Base-by-base conservation (phyloP, 2,797 vertebrate genomes). In the Micromesistius poutassou region DNA sequence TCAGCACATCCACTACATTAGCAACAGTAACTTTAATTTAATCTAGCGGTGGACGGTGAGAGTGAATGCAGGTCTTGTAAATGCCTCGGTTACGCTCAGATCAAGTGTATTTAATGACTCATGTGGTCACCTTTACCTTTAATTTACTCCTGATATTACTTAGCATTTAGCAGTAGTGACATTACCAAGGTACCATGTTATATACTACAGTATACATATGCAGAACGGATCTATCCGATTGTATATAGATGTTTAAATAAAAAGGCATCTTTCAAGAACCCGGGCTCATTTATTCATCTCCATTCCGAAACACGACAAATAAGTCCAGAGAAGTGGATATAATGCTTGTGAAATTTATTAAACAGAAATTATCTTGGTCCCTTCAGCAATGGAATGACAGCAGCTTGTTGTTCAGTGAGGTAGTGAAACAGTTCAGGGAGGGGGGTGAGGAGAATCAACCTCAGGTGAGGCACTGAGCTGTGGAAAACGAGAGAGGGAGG, bases 261-360 rank as follows among this genome's bases (percentile, higher is more conserved):
- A 94, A 83, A 85, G 62, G 89, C 90, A 93, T 93, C 92, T 95
- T 94, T 95, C 92, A 92, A 85, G 88, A 93, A 83, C 30, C 22
- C 35, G 19, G 25, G n/a, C 12, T 28, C 33, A 30, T 68, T 9
- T 68, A 8, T 68, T 28, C n/a, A 5, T n/a, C n/a, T 66, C 7
- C 25, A 30, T 68, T 30, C 62, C 10, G 62, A 68, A 68, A 68
- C 9, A 28, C n/a, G 5, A 28, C 9, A 68, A 9, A 68, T 8
- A 68, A 42, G 22, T 28, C 68, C 55, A 42, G 35, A 33, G 30
- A 40, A 89, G 73, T 76, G 42, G 77, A 84, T 28, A 1, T 86
- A 84, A 95, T 97, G 96, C 97, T 97, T 96, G 96, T 96, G 95
- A 97, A 93, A 90, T 99, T 98, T 98, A 98, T 96, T 98, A 93